Evolutionary conservation across 37 sponge, comb jelly and placozoan species (phyloP).

Genomic region (Lycopodina hypogea): DNA sequence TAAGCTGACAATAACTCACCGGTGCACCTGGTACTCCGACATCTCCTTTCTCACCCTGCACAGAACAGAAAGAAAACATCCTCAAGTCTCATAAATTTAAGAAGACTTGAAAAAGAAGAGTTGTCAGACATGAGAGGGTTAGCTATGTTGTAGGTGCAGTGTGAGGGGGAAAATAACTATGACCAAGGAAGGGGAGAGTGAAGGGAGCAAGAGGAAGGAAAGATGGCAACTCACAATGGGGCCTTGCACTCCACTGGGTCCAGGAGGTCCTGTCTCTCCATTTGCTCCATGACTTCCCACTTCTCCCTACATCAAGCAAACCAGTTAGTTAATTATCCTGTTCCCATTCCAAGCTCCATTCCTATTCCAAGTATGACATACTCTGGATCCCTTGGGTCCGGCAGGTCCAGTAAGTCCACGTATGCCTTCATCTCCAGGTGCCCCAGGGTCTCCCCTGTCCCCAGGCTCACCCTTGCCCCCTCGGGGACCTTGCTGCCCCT

Average conservation of each 20-base stretch:
- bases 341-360: no score
- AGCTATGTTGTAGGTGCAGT: no score
- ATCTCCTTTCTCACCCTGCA: conserved; percentile 60
- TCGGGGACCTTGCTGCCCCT: conserved; percentile 60
- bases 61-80: background rate
- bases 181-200: background rate
- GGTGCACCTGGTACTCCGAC: conserved; percentile 39
- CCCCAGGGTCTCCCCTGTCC: conserved; percentile 45
- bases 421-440: conserved; percentile 38
- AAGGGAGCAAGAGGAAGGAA: background rate
- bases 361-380: background rate
- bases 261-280: conserved; percentile 45
- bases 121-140: no score
- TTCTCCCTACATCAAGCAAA: conserved; percentile 21
- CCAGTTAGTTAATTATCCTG: background rate
- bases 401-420: conserved; percentile 47
- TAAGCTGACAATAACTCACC: conserved; percentile 23
- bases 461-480: conserved; percentile 59
- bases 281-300: conserved; percentile 32
- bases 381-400: conserved; percentile 58
- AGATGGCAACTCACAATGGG: conserved; percentile 30
- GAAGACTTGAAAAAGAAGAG: no score
- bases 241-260: conserved; percentile 61
- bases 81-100: no score
- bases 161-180: no score